Conservation (phyloP, 2,888 invertebrate species). For the Drosophila putrida region DNA sequence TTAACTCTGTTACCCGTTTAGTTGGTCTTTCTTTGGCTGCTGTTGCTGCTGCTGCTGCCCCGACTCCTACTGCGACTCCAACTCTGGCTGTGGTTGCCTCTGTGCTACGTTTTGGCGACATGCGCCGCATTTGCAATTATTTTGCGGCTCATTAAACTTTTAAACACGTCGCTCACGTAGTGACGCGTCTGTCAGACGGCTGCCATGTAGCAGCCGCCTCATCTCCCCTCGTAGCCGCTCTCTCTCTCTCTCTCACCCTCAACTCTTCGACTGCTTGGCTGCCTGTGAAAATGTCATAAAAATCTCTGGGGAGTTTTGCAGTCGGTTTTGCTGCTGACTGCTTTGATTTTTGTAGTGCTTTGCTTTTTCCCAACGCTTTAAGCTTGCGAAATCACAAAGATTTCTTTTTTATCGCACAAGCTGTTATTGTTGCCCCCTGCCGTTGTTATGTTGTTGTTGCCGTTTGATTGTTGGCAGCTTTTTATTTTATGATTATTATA, state of each 20-base stretch:
- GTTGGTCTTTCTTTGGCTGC: slow-evolving; percentile 52
- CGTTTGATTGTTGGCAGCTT: slow-evolving; percentile 65
- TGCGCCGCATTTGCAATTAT: slow-evolving; percentile 82
- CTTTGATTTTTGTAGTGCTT: slow-evolving; percentile 64
- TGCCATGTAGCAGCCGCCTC: slow-evolving; percentile 67
- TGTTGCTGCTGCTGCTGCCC: slow-evolving; percentile 3
- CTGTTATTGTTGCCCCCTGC: slow-evolving; percentile 35
- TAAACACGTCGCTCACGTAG: slow-evolving; percentile 83
- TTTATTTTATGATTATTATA: slow-evolving; percentile 79
- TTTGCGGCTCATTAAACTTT: slow-evolving; percentile 83
- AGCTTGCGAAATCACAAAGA: slow-evolving; percentile 74
- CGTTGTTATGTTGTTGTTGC: slow-evolving; percentile 7
- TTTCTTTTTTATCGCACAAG: slow-evolving; percentile 72
- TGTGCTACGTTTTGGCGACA: slow-evolving; percentile 70
- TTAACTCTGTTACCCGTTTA: slow-evolving; percentile 21
- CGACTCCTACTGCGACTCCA: slow-evolving; percentile 8
- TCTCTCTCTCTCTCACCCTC: slow-evolving; percentile 18
- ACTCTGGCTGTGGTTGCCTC: slow-evolving; percentile 43
- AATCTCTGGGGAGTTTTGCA: slow-evolving; percentile 79
- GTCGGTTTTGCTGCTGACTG: slow-evolving; percentile 62
- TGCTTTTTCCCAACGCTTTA: slow-evolving; percentile 72
- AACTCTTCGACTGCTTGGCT: slow-evolving; percentile 18
- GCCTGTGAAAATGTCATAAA: slow-evolving; percentile 79
- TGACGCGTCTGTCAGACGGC: slow-evolving; percentile 79
- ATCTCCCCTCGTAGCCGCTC: slow-evolving; percentile 19